Evolutionary conservation across 2,113 vertebrate species (phyloP), one percentile per base, ranked within the genome.

Genomic region (Aviceda subcristata): DNA sequence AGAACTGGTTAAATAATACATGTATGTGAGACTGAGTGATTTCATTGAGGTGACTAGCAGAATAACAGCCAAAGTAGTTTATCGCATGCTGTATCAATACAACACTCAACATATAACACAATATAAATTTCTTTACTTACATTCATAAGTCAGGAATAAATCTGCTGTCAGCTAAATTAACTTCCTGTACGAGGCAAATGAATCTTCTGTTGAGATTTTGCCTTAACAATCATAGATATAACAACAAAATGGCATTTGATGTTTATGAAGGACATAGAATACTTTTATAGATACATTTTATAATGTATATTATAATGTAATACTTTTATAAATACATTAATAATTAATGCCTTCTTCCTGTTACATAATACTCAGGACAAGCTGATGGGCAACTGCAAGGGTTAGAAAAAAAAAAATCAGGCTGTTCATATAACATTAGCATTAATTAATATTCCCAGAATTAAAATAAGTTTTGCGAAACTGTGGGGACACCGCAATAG

Each of bases 1-100:
- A 64, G n/a, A 94, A 80, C 29, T 41, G 46, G 29, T 56, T 88
- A 72, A 97, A 92, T 94, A 88, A 90, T 88, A 93, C 26, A 90
- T 75, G 22, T 41, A 38, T 57, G 41, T 74, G 77, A 85, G 23
- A 64, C 51, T 38, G 51, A 80, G 23, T 56, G 50, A 66, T 81
- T 95, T 94, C 60, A 26, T 43, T 86, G 59, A 92, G 50, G 34
- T 50, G 38, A 46, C 43, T 73, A 59, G 45, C n/a, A 77, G n/a
- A n/a, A 23, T 38, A 71, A n/a, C 9, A 76, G 22, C 16, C 84
- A 39, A 82, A 73, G 36, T n/a, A 46, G 3, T 87, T 81, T 82
- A 64, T 32, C 77, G 22, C 8, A n/a, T 62, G 30, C 3, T 77
- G 9, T 78, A 41, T 27, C 55, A 66, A 41, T 50, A 9, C 7